phyloP scores from a whole-genome alignment of 2,797 vertebrate genomes.

The Acomys russatus region DNA sequence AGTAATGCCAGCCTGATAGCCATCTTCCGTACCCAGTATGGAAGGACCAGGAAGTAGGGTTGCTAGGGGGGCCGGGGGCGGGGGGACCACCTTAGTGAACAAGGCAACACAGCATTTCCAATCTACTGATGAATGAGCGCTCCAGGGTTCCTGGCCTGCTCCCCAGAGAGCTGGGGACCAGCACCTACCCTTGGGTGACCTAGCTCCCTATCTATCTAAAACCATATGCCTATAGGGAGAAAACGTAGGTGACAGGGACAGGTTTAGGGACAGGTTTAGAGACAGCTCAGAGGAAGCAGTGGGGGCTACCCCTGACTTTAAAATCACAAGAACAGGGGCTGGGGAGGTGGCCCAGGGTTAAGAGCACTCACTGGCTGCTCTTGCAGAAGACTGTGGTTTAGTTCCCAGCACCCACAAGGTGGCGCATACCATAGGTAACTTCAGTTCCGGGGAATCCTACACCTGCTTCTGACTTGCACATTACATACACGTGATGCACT shows the following conservation, averaged over 20 bases:
- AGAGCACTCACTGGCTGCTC: no score
- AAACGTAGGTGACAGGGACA: neutral
- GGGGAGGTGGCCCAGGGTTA: neutral
- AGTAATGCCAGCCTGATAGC: neutral
- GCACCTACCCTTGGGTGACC: neutral
- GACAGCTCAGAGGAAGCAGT: neutral
- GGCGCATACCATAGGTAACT: neutral
- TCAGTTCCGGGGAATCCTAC: neutral
- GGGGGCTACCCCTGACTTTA: neutral
- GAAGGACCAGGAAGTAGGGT: neutral
- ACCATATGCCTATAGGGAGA: neutral
- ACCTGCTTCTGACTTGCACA: neutral
- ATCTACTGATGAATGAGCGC: conserved; percentile 71
- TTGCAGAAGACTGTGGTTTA: neutral
- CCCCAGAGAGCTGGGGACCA: conserved; percentile 55
- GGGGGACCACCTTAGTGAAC: neutral
- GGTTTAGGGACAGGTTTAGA: neutral
- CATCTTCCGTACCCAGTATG: neutral
- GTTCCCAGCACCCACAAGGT: neutral
- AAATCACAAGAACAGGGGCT: neutral
- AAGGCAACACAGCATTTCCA: conserved; percentile 55
- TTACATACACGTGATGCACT: neutral
- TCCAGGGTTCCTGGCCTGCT: conserved; percentile 67
- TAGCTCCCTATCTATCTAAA: conserved; percentile 32
- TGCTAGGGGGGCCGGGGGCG: no score